Conservation (phyloP, 2,113 vertebrate species). For the Entosphenus tridentatus region DNA sequence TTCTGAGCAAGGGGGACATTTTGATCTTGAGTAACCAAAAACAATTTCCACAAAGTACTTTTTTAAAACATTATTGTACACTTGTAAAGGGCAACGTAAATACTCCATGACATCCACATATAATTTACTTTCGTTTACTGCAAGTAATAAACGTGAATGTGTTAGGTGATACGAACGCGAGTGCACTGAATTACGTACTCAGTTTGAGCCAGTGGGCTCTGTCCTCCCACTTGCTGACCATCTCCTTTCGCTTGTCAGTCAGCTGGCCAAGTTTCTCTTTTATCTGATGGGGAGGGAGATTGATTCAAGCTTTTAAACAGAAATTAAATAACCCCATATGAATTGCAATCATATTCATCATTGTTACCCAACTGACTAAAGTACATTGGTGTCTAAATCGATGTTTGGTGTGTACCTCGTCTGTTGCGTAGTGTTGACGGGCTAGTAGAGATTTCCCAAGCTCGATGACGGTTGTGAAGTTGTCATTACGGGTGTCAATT, state of each 20-base stretch:
- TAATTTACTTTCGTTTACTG: no score
- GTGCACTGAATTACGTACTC: conserved; percentile 32
- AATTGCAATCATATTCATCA: no score
- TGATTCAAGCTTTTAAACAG: neutral
- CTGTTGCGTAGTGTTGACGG: conserved; percentile 69
- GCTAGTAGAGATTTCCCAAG: conserved; percentile 72
- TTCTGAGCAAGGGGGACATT: no score
- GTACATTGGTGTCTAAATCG: no score
- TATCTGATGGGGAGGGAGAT: conserved; percentile 28
- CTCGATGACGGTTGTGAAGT: conserved; percentile 75
- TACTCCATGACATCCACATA: no score
- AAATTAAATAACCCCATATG: neutral
- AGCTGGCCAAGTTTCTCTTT: conserved; percentile 80
- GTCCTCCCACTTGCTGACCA: conserved; percentile 99
- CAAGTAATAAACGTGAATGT: no score
- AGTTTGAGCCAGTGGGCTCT: conserved; percentile 94
- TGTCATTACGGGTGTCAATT: conserved; percentile 85
- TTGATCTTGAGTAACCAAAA: no score
- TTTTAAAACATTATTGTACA: no score
- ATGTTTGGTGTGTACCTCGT: conserved; percentile 33
- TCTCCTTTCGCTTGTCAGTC: conserved; percentile 92
- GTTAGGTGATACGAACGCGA: no score
- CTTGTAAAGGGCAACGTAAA: no score
- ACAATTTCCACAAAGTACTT: no score
- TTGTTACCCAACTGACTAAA: no score